Conservation (phyloP, 2,113 vertebrate genomes). For the Callopanchax toddi region DNA sequence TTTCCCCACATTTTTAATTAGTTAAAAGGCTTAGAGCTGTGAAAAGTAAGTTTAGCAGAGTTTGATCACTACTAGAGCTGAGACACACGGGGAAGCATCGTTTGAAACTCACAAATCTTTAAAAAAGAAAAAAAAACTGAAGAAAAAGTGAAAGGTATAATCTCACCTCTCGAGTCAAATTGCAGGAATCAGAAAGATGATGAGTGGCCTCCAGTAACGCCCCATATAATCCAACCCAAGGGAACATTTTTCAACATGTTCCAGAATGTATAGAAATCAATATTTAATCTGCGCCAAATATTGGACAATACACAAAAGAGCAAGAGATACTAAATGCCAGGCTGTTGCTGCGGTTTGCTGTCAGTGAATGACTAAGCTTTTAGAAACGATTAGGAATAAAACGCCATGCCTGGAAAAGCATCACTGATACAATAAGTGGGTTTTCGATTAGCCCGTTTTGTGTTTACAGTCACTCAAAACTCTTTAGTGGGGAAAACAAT, state of each 20-base stretch:
- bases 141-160: slow-evolving; percentile 38
- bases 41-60: slow-evolving; percentile 47
- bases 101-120: slow-evolving; percentile 37
- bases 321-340: slow-evolving; percentile 55
- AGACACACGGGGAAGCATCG: slow-evolving; percentile 12
- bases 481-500: slow-evolving; percentile 30
- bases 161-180: slow-evolving; percentile 52
- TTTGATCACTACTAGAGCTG: slow-evolving; percentile 17
- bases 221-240: slow-evolving; percentile 60
- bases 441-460: slow-evolving; percentile 36
- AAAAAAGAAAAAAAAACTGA: slow-evolving; percentile 4
- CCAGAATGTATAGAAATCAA: slow-evolving; percentile 79
- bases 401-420: slow-evolving; percentile 29
- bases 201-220: slow-evolving; percentile 61
- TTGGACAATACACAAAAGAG: slow-evolving; percentile 71
- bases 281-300: slow-evolving; percentile 82
- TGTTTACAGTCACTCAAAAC: slow-evolving; percentile 23
- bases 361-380: slow-evolving; percentile 63
- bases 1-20: slow-evolving; percentile 58
- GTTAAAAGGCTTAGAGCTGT: slow-evolving; percentile 42
- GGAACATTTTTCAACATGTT: slow-evolving; percentile 75
- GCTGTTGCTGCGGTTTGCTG: slow-evolving; percentile 48
- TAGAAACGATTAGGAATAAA: slow-evolving; percentile 46
- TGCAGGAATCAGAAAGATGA: slow-evolving; percentile 61
- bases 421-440: slow-evolving; percentile 44